These are phyloP conservation scores for Odontothrips loti DNA, from an alignment of 2,888 invertebrate genomes.

Conservation along the genomic window DNA sequence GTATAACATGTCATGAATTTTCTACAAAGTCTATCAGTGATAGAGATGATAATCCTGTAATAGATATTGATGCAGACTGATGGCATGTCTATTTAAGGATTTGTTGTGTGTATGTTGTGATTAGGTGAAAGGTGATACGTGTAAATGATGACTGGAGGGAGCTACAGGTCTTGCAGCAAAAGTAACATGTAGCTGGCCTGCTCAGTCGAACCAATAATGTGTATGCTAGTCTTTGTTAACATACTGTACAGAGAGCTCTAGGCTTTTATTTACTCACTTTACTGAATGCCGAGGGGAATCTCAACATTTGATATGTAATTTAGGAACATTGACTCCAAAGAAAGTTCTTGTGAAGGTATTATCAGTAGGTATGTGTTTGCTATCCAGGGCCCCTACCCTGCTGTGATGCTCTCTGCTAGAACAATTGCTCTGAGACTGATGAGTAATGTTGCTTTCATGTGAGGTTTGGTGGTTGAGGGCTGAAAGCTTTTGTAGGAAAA, in stretches of 20 bases:
- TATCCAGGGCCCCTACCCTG: neutral
- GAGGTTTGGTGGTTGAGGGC: constrained; percentile 16
- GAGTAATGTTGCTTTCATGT: constrained; percentile 23
- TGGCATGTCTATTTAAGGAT: constrained; percentile 12
- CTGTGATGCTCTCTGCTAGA: constrained; percentile 26
- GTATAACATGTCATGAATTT: neutral
- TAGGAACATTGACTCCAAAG: constrained; percentile 22
- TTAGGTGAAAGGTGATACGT: neutral
- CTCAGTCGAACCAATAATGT: constrained; percentile 26
- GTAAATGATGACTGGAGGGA: constrained; percentile 17
- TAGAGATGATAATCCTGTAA: neutral
- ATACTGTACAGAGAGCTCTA: constrained; percentile 23
- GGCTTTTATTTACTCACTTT: constrained; percentile 16
- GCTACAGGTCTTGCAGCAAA: neutral
- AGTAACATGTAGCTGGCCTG: neutral
- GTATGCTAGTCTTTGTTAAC: constrained; percentile 26
- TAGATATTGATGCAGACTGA: neutral
- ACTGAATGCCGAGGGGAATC: constrained; percentile 23
- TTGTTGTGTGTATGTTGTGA: neutral
- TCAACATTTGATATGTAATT: constrained; percentile 22
- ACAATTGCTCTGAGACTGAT: constrained; percentile 26
- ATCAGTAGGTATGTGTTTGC: constrained; percentile 9
- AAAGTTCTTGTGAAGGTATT: constrained; percentile 18
- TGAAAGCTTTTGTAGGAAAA: constrained; percentile 15
- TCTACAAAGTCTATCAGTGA: constrained; percentile 4